Conservation (phyloP, 2,888 invertebrate genomes). For the Arctia plantaginis region DNA sequence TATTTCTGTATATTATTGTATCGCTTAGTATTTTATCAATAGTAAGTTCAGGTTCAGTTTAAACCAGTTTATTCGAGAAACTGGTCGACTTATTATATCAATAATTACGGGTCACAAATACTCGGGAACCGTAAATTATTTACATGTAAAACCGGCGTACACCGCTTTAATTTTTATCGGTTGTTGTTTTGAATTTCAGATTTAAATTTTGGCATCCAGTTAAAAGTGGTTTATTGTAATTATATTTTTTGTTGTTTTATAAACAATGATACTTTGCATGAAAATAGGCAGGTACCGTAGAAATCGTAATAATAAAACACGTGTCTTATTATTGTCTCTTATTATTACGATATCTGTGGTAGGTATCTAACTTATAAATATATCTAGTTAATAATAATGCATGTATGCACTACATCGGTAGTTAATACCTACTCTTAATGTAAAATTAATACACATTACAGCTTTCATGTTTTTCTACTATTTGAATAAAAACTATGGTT, state of each 20-base stretch:
- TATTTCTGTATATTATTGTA: not conserved
- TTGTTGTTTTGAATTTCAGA: not conserved
- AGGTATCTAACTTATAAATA: not conserved
- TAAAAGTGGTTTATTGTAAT: not conserved
- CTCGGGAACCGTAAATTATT: not conserved
- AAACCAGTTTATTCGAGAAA: constrained; percentile 1
- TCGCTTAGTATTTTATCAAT: not conserved
- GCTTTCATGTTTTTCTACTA: no score
- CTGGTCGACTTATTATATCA: not conserved
- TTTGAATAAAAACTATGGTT: no score
- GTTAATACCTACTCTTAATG: no score
- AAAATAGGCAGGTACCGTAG: not conserved
- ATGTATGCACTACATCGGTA: no score
- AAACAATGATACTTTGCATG: not conserved
- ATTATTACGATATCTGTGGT: no score
- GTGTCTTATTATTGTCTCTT: no score
- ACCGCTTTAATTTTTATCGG: not conserved
- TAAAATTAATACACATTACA: no score
- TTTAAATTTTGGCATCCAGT: not conserved
- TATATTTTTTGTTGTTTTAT: not conserved
- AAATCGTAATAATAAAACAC: no score
- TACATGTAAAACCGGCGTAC: not conserved
- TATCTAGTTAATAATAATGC: no score
- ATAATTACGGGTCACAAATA: not conserved
- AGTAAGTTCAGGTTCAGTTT: not conserved